Conservation (phyloP, 2,888 invertebrate species). For the Mactromeris polynyma region DNA sequence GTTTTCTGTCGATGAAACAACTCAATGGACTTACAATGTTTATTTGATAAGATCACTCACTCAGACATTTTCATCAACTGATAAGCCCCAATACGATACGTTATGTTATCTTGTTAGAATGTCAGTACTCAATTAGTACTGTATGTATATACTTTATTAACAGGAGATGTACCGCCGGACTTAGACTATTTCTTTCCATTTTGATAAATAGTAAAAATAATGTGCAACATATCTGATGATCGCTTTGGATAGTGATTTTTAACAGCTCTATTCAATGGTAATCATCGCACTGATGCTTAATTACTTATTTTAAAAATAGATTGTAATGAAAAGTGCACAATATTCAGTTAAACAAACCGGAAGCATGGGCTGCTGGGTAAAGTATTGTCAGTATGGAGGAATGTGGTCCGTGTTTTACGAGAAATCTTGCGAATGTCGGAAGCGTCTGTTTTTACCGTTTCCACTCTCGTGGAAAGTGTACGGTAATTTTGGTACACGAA, state of each 20-base stretch:
- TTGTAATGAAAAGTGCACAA: constrained; percentile 39
- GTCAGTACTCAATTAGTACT: neutral
- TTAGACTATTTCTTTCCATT: neutral
- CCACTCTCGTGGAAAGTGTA: constrained; percentile 28
- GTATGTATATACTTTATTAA: no score
- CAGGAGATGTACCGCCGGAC: neutral
- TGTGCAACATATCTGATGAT: no score
- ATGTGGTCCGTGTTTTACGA: constrained; percentile 29
- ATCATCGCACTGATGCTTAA: no score
- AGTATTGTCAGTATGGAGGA: constrained; percentile 39
- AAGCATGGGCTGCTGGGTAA: constrained; percentile 40
- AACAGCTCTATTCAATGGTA: no score
- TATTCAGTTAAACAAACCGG: constrained; percentile 48
- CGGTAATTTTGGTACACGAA: constrained; percentile 45
- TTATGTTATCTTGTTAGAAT: neutral
- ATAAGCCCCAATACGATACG: neutral
- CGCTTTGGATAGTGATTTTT: no score
- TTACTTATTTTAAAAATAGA: no score
- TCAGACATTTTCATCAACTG: neutral
- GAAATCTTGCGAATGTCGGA: constrained; percentile 18
- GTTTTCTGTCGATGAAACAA: no score
- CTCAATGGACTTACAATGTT: no score
- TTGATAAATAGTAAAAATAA: neutral
- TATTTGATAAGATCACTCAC: neutral
- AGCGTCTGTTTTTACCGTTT: constrained; percentile 26